Evolutionary conservation across 1,140 invertebrate genomes (phyloP).

Genomic region (Drosophila aff.): DNA sequence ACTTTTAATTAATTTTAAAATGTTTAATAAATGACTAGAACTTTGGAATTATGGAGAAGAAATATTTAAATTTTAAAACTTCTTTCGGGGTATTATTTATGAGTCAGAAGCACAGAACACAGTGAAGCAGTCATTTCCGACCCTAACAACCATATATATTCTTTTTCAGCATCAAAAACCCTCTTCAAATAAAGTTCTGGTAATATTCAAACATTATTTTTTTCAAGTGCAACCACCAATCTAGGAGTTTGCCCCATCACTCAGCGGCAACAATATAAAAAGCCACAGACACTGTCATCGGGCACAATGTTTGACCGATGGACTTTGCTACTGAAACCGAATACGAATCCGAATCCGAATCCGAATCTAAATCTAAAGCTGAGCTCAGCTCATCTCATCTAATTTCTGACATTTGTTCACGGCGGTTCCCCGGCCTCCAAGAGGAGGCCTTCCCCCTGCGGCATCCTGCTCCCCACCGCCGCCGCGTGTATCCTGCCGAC

Average conservation of each 20-base stretch:
- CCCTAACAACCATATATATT: no score
- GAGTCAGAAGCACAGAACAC: no score
- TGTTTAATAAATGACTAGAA: background rate
- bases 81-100: no score
- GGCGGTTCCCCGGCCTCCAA: background rate
- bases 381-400: conserved; percentile 65
- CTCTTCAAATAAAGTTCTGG: background rate
- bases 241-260: background rate
- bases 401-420: conserved; percentile 70
- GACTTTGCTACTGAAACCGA: conserved; percentile 35
- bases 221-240: conserved; percentile 9
- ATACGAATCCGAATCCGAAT: background rate
- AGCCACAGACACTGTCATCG: conserved; percentile 73
- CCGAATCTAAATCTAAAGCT: conserved; percentile 2
- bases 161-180: no score
- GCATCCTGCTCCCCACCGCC: conserved; percentile 9
- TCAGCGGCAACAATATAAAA: conserved; percentile 63
- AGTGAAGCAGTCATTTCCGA: no score
- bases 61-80: no score
- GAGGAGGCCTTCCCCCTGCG: background rate
- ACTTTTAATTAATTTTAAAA: background rate
- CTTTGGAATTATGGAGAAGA: no score
- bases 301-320: conserved; percentile 74
- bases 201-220: background rate
- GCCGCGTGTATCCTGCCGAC: conserved; percentile 27